Conservation (phyloP, 2,888 invertebrate genomes). For the Plagiodera versicolora region DNA sequence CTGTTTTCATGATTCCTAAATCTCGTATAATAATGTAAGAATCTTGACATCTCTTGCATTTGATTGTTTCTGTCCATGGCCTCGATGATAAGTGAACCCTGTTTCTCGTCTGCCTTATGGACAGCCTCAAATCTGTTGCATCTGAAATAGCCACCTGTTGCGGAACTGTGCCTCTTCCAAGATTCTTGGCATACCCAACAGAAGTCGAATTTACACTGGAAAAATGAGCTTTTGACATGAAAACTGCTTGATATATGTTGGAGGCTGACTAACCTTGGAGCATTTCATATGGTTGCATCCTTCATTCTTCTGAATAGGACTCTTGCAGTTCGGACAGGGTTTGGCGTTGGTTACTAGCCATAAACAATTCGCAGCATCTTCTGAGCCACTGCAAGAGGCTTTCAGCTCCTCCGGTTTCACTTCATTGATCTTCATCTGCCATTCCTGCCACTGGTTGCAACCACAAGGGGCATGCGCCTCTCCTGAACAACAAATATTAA, state of each 20-base stretch:
- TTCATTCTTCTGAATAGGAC: conserved; percentile 72
- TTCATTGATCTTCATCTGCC: conserved; percentile 63
- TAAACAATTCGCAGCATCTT: conserved; percentile 65
- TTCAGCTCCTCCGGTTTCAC: conserved; percentile 65
- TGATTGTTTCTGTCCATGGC: conserved; percentile 61
- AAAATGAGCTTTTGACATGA: conserved; percentile 25
- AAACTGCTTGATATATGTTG: no score
- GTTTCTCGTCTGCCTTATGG: conserved; percentile 64
- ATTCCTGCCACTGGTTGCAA: conserved; percentile 64
- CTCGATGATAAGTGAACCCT: conserved; percentile 61
- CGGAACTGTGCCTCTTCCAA: conserved; percentile 71
- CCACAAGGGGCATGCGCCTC: conserved; percentile 71
- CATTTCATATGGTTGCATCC: conserved; percentile 76
- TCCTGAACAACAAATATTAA: conserved; percentile 39
- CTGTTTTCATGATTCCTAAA: conserved; percentile 69
- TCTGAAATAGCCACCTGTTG: conserved; percentile 70
- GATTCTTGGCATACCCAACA: conserved; percentile 74
- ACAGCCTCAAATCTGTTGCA: conserved; percentile 64
- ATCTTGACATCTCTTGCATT: conserved; percentile 66
- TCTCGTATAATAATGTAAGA: conserved; percentile 67
- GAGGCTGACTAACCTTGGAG: conserved; percentile 59
- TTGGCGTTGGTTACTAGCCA: conserved; percentile 73
- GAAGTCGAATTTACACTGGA: conserved; percentile 70
- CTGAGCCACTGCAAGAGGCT: conserved; percentile 59
- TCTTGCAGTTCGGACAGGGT: conserved; percentile 70